Evolutionary conservation across 1,140 invertebrate genomes (phyloP).

Genomic region (Ylistrum balloti): DNA sequence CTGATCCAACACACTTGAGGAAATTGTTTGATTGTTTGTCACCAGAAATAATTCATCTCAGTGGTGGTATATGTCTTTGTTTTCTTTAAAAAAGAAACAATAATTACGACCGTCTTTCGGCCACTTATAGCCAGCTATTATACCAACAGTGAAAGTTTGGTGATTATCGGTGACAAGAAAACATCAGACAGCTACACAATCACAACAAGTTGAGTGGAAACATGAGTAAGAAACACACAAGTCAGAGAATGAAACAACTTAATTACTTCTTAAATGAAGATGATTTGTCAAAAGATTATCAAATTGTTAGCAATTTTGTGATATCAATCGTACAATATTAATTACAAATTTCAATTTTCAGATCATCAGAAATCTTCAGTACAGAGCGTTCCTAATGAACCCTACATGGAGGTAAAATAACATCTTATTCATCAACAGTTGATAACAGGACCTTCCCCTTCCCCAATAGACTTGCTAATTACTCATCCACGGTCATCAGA

Average conservation of each 20-base stretch:
- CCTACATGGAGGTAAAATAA: background rate
- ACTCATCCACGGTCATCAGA: background rate
- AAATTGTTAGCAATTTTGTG: background rate
- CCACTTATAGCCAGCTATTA: background rate
- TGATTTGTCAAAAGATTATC: background rate
- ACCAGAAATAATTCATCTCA: background rate
- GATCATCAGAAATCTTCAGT: background rate
- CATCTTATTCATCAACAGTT: background rate
- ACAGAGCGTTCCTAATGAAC: background rate
- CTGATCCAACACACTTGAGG: background rate
- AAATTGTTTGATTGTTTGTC: background rate
- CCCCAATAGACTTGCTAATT: background rate
- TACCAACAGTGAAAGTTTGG: background rate
- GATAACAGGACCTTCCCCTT: constrained; percentile 1
- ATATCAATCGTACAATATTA: background rate
- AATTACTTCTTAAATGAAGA: background rate
- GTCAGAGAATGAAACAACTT: background rate
- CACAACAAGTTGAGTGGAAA: background rate
- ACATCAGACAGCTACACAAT: background rate
- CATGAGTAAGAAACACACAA: background rate
- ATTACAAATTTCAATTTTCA: background rate
- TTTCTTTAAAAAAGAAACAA: constrained; percentile 40
- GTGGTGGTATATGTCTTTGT: background rate
- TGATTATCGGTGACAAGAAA: background rate
- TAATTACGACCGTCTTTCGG: background rate